Base-by-base conservation (phyloP, 1,140 invertebrate genomes). In the Pentalonia nigronervosa region DNA sequence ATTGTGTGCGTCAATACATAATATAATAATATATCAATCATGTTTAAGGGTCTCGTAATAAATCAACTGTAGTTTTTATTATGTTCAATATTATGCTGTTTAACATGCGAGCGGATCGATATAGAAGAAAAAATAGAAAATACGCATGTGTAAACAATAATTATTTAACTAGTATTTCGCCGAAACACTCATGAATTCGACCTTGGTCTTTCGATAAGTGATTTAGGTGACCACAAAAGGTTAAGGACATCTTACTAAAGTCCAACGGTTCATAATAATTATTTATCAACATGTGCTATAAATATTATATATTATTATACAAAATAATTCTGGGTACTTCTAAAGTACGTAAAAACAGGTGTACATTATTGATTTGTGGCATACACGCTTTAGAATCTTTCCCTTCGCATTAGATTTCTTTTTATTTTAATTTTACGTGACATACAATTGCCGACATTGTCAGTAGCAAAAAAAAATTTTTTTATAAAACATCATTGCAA, bases 21-120 rank as follows among this genome's bases (percentile, higher is more conserved):
- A 86, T 30, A 11, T 47, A 41, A 86, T 86, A 86, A 86, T 45
- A 11, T 84, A 84, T 86, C 84, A 86, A 86, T 86, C 84, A 86
- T 14, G 84, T 47, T 47, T n/a, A 67, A 0, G 41, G 45, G 25
- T n/a, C 23, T 86, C 36, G 36, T 84, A 84, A 84, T 84, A 84
- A 84, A 84, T 84, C 83, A 84, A 45, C 83, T 11, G 8, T 67
- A 67, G 60, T 67, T 36, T 84, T 41, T 45, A 45, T 84, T 25
- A 25, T 41, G 23, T 36, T 41, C 36, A 41, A 84, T 84, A 84
- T 45, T 84, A 45, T 30, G 36, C 23, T 25, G 36, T 84, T 84
- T 84, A 41, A 45, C 83, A 41, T 84, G 36, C 36, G 36, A 84
- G 45, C 83, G 83, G 8, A 45, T 45, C 36, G 36, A 84, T 41